phyloP scores from a whole-genome alignment of 2,888 invertebrate species.

The Sipha maydis region DNA sequence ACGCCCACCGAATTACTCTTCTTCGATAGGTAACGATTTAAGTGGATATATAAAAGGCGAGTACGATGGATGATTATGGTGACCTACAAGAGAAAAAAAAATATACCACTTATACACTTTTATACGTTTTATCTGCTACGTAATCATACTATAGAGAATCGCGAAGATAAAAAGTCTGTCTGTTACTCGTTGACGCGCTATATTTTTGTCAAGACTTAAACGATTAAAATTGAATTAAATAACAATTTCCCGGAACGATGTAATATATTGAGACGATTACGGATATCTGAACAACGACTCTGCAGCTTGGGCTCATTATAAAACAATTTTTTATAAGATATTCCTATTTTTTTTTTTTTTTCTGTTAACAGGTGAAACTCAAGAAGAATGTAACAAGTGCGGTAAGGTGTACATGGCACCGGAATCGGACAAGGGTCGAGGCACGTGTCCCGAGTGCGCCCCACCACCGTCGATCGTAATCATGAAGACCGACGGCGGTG shows the following conservation, averaged over 20 bases:
- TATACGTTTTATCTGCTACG: background rate
- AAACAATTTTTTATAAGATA: too few species aligned
- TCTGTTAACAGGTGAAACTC: constrained; percentile 70
- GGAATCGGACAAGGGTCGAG: constrained; percentile 63
- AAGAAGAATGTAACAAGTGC: constrained; percentile 73
- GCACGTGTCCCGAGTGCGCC: constrained; percentile 50
- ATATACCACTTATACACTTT: constrained; percentile 7
- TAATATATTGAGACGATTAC: too few species aligned
- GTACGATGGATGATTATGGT: constrained; percentile 39
- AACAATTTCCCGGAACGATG: too few species aligned
- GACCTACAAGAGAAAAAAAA: constrained; percentile 26
- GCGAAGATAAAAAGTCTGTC: background rate
- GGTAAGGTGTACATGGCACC: constrained; percentile 71
- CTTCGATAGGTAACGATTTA: background rate
- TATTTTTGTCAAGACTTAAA: too few species aligned
- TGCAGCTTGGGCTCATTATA: too few species aligned
- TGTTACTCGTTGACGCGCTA: background rate
- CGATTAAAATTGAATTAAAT: too few species aligned
- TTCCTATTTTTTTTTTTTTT: too few species aligned
- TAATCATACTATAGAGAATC: background rate
- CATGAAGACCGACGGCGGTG: background rate
- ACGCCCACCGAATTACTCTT: constrained; percentile 59
- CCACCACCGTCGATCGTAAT: constrained; percentile 8
- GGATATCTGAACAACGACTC: too few species aligned
- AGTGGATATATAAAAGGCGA: background rate